Percentiles rank a stretch among this genome's conserved stretches.
These are phyloP conservation scores for Scylla paramamosain DNA, from an alignment of 1,140 invertebrate species.

Conservation along the genomic window DNA sequence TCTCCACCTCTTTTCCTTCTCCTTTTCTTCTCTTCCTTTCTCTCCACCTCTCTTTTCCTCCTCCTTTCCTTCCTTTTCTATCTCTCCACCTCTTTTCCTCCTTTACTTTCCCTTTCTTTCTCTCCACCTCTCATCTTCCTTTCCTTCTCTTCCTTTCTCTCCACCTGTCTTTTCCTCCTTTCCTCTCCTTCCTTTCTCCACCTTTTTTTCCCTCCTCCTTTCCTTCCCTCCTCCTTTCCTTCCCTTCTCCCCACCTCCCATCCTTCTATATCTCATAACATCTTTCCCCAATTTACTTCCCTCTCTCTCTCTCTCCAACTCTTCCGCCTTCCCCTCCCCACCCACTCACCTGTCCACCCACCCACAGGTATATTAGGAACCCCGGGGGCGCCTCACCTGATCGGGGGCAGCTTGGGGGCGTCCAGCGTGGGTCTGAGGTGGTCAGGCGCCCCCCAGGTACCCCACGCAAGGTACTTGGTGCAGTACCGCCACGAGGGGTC, in stretches of 20 bases:
- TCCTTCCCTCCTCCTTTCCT: neutral
- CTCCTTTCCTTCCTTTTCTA: no score
- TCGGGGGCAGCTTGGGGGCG: slow-evolving; percentile 87
- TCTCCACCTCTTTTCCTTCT: no score
- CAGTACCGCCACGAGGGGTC: slow-evolving; percentile 88
- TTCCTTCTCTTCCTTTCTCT: no score
- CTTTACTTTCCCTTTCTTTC: no score
- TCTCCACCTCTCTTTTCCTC: no score
- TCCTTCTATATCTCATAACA: neutral
- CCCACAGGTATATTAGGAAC: slow-evolving; percentile 85
- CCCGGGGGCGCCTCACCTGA: slow-evolving; percentile 87
- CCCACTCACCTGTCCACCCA: neutral
- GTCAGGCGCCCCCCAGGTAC: slow-evolving; percentile 83
- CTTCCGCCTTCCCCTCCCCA: neutral
- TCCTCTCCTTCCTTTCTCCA: no score
- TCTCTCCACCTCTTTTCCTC: no score
- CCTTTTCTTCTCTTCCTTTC: no score
- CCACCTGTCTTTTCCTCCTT: no score
- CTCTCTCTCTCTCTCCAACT: neutral
- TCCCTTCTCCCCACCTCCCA: neutral
- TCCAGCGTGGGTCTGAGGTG: slow-evolving; percentile 90
- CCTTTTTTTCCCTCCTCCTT: no score
- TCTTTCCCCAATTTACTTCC: neutral
- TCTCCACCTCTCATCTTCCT: no score
- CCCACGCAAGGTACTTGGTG: slow-evolving; percentile 86